Evolutionary conservation across 1,140 invertebrate species (phyloP).

Genomic region (Drosophila neocordata): DNA sequence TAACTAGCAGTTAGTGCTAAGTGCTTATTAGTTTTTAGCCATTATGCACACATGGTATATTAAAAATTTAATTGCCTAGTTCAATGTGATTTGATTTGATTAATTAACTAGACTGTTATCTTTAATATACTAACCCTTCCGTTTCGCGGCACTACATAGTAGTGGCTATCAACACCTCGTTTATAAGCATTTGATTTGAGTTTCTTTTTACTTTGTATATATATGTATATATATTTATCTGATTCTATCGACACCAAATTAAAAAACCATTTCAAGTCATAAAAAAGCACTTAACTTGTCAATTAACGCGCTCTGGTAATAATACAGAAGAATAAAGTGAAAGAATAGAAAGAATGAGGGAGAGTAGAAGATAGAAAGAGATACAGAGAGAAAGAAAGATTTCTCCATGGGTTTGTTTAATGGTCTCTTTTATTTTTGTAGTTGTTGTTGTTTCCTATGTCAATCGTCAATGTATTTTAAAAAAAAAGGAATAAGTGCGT

Average conservation of each 20-base stretch:
- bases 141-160: constrained; percentile 10
- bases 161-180: constrained; percentile 57
- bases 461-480: constrained; percentile 68
- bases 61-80: constrained; percentile 68
- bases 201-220: not conserved
- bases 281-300: constrained; percentile 82
- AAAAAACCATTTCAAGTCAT: constrained; percentile 76
- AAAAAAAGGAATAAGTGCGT: constrained; percentile 44
- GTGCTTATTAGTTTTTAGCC: constrained; percentile 46
- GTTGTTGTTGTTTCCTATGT: constrained; percentile 24
- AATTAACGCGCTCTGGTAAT: constrained; percentile 61
- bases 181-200: constrained; percentile 27
- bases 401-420: constrained; percentile 51
- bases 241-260: constrained; percentile 77
- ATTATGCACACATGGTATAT: constrained; percentile 69
- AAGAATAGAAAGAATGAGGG: too few relatives aligned
- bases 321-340: constrained; percentile 14
- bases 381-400: constrained; percentile 24
- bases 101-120: constrained; percentile 41
- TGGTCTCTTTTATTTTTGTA: constrained; percentile 30
- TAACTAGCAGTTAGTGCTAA: constrained; percentile 6
- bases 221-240: not conserved
- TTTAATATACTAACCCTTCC: not conserved
- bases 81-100: constrained; percentile 51
- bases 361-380: too few relatives aligned